Evolutionary conservation across 2,113 vertebrate genomes (phyloP).

Genomic region (Sarotherodon lohbergeri): DNA sequence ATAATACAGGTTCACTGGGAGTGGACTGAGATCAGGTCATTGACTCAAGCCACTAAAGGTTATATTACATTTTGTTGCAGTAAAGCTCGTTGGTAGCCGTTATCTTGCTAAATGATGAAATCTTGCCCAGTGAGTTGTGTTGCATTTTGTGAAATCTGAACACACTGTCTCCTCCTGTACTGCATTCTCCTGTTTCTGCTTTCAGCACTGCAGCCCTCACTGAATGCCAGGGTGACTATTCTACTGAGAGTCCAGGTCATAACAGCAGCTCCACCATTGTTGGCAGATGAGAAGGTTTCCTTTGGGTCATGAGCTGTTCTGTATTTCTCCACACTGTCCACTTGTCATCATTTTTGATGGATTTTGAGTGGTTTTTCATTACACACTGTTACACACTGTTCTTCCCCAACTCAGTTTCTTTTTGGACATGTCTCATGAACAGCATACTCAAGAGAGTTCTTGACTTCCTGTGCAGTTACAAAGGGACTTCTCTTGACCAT

Average conservation of each 20-base stretch:
- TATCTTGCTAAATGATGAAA: neutral
- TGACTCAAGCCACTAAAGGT: neutral
- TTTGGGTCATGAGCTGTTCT: neutral
- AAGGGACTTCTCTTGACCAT: neutral
- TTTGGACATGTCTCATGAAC: neutral
- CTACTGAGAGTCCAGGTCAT: neutral
- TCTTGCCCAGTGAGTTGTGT: neutral
- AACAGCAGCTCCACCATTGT: neutral
- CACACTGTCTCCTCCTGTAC: neutral
- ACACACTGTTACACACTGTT: neutral
- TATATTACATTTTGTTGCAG: neutral
- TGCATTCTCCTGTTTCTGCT: neutral
- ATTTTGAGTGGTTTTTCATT: neutral
- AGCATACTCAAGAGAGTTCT: neutral
- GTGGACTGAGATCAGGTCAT: neutral
- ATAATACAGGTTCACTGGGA: neutral
- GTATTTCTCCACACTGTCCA: neutral
- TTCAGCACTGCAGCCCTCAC: neutral
- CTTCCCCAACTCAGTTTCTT: neutral
- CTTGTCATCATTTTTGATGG: neutral
- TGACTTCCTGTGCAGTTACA: neutral
- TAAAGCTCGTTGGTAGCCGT: neutral
- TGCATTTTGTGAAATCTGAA: neutral
- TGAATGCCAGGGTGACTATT: neutral
- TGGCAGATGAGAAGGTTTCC: neutral